Base-by-base conservation (phyloP, 2,888 invertebrate species). In the Elysia crispata region DNA sequence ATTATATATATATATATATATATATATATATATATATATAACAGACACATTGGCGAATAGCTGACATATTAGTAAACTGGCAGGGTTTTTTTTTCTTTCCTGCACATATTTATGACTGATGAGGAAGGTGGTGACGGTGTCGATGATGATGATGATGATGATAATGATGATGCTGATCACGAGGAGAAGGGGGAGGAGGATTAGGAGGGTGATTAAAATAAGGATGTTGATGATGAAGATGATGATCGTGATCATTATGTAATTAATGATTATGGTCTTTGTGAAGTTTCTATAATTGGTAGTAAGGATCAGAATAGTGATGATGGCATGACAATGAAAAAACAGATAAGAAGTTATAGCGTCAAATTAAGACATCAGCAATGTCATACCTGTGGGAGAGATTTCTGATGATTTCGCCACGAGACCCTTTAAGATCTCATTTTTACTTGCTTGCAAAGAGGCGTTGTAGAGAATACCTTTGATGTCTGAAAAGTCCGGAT, bases 401-500 rank as follows among this genome's bases (percentile, higher is more conserved):
- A 80, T 54, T 11, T n/a, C 67, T 73, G 79, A 60, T n/a, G 8
- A 30, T 28, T 72, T 77, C 20, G 76, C 67, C 18, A 80, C 49
- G 18, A 74, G 41, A 3, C 60, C 30, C 57, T 28, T 31, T 30
- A 74, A 31, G 1, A 41, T 30, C 20, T 30, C 60, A 13, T 72
- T 78, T 6, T 74, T 67, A 15, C 31, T 28, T 18, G 72, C 30
- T 8, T 41, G 25, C 0, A 54, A 66, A 18, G 64, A 69, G 33
- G 83, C 85, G 0, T 81, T 72, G 15, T 73, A 64, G 30, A 85
- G 70, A 1, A 81, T 82, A 3, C 20, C 31, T 13, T 62, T 54
- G 28, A 85, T 83, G 73, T 83, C 77, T 50, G 69, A 75, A 49
- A 83, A 85, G n/a, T 60, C 80, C 0, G 83, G 62, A 60, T 85